These are phyloP conservation scores for Spisula subtruncata DNA, from an alignment of 2,888 invertebrate species.

Conservation along the genomic window DNA sequence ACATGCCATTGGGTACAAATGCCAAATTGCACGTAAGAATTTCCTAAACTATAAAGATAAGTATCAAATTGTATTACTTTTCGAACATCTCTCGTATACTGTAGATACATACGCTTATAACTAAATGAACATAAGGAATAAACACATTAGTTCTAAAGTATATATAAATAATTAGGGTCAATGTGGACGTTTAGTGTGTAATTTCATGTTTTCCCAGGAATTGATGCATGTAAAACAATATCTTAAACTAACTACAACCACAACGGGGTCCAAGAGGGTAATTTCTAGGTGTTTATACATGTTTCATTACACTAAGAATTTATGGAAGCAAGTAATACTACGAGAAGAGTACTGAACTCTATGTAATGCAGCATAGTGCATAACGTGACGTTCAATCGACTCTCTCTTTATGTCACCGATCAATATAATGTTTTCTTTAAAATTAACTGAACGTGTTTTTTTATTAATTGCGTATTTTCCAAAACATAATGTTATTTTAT, in stretches of 20 bases:
- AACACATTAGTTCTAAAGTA: background rate
- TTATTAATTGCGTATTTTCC: background rate
- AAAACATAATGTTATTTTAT: too few species aligned
- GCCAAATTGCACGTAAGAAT: too few species aligned
- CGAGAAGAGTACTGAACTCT: background rate
- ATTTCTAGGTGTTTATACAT: background rate
- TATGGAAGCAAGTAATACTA: background rate
- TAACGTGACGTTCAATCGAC: background rate
- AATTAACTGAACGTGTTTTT: background rate
- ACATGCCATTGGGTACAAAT: too few species aligned
- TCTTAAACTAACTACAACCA: background rate
- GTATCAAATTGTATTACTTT: too few species aligned
- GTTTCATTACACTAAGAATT: background rate
- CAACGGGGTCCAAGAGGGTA: background rate
- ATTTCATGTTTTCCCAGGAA: background rate
- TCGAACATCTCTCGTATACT: too few species aligned
- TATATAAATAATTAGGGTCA: background rate
- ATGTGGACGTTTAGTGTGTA: background rate
- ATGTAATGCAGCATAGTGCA: background rate
- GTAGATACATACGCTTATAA: too few species aligned
- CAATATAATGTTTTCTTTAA: background rate
- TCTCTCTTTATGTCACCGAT: background rate
- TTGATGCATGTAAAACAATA: background rate
- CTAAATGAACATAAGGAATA: too few species aligned
- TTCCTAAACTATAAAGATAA: too few species aligned